A percentile compares a stretch with the other conserved stretches of the same genome.
phyloP scores from a whole-genome alignment of 2,797 vertebrate genomes.

The Carcharodon carcharias region DNA sequence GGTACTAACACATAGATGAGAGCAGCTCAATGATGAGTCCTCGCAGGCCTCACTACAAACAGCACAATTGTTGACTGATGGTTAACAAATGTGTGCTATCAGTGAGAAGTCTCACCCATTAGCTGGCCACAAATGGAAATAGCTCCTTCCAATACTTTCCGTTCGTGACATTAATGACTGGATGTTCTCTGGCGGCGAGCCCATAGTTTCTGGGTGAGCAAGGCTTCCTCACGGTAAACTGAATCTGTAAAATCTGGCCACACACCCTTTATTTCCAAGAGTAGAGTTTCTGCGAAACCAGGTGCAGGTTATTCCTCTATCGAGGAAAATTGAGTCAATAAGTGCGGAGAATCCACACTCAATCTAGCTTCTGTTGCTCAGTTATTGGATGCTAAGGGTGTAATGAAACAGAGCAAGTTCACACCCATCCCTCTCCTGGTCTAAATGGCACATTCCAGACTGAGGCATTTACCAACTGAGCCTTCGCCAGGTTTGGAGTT shows the following conservation, averaged over 20 bases:
- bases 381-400: neutral
- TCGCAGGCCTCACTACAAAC: neutral
- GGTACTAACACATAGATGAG: neutral
- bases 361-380: neutral
- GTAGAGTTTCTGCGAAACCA: neutral
- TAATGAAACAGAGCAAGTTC: neutral
- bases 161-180: no score
- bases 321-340: neutral
- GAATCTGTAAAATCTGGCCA: neutral
- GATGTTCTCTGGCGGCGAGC: neutral
- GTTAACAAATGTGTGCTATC: neutral
- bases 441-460: neutral
- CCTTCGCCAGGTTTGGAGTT: no score
- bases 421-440: neutral
- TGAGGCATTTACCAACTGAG: neutral
- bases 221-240: neutral
- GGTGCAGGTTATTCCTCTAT: neutral
- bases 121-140: neutral
- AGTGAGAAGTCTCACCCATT: no score
- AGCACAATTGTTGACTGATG: neutral
- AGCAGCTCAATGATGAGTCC: neutral
- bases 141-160: neutral
- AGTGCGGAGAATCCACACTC: neutral
- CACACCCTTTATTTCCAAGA: neutral
- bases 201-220: no score